Evolutionary conservation across 2,113 vertebrate genomes (phyloP).

Genomic region (Syrrhaptes paradoxus): DNA sequence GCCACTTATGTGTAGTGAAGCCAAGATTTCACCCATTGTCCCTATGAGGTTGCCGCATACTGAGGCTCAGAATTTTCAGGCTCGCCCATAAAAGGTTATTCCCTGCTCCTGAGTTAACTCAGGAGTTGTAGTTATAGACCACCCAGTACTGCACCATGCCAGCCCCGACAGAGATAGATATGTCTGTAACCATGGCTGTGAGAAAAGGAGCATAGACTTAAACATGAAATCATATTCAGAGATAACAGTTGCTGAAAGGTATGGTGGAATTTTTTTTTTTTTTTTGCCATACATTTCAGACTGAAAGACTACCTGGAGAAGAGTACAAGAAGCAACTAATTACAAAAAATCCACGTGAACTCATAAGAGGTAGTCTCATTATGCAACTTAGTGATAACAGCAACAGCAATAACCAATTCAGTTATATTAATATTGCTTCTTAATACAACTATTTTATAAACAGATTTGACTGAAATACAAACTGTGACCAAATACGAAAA

Average conservation of each 20-base stretch:
- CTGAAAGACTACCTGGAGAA: neutral
- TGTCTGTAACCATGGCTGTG: neutral
- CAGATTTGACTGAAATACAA: neutral
- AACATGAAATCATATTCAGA: neutral
- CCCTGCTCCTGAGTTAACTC: neutral
- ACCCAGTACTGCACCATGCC: neutral
- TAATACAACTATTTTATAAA: neutral
- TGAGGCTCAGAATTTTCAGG: neutral
- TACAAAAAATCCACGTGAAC: neutral
- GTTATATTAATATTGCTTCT: neutral
- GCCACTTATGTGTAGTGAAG: accelerated
- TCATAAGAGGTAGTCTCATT: neutral
- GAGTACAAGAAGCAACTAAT: neutral
- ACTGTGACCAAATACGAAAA: neutral
- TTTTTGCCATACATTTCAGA: neutral
- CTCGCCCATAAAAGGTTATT: neutral
- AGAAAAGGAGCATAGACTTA: neutral
- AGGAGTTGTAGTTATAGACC: neutral
- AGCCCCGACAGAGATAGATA: neutral
- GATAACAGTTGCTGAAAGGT: neutral
- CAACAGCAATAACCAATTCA: neutral
- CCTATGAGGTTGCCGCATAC: neutral
- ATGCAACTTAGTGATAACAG: neutral
- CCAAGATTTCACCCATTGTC: neutral
- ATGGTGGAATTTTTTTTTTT: neutral